These are phyloP conservation scores for Natator depressus DNA, from an alignment of 2,113 vertebrate species.

Conservation along the genomic window DNA sequence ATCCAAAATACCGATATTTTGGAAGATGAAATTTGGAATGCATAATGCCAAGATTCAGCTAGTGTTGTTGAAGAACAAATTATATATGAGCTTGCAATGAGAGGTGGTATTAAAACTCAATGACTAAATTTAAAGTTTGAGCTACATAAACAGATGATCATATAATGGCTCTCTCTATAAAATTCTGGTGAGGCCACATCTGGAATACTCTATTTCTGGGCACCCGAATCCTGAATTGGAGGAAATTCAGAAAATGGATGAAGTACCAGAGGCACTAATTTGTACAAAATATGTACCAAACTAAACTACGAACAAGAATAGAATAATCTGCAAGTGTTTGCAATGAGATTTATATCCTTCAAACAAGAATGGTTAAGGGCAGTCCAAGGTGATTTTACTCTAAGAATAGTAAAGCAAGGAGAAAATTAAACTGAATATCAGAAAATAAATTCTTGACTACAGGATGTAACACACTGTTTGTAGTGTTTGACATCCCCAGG, in stretches of 20 bases:
- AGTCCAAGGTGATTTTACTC: background rate
- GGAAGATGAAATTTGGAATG: background rate
- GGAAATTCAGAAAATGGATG: background rate
- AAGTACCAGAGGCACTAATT: background rate
- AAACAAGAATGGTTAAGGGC: background rate
- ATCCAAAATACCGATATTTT: background rate
- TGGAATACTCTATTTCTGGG: background rate
- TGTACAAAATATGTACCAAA: background rate
- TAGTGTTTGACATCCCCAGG: too few relatives aligned
- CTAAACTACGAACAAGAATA: accelerated
- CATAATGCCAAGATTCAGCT: background rate
- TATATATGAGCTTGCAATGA: background rate
- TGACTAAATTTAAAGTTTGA: background rate
- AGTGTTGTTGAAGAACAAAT: background rate
- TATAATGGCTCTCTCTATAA: background rate
- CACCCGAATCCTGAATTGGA: background rate
- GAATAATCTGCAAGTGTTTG: background rate
- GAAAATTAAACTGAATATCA: background rate
- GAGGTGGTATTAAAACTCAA: background rate
- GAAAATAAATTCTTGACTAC: background rate
- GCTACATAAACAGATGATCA: background rate
- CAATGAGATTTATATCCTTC: background rate
- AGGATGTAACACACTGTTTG: accelerated
- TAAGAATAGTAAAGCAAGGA: background rate
- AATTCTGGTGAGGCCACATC: background rate